phyloP scores from a whole-genome alignment of 2,888 invertebrate genomes.

The Stegophylla sp. region DNA sequence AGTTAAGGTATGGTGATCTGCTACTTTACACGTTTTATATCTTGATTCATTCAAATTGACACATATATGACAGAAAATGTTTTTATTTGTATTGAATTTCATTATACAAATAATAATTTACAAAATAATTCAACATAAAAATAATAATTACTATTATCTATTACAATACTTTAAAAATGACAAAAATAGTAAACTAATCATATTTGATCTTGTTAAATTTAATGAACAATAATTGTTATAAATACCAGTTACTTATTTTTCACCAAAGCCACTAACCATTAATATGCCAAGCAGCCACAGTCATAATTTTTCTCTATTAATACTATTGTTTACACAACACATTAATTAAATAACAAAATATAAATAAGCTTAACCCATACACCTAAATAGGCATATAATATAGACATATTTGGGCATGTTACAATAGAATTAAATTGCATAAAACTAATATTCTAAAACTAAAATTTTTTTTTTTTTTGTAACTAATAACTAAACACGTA shows the following conservation, averaged over 20 bases:
- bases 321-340: background rate
- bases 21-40: no score
- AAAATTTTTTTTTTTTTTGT: background rate
- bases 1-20: no score
- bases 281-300: background rate
- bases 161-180: background rate
- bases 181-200: background rate
- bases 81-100: conserved; percentile 12
- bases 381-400: background rate
- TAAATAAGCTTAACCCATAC: background rate
- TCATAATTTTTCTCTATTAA: background rate
- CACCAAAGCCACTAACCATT: conserved; percentile 10
- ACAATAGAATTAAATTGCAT: background rate
- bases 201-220: background rate
- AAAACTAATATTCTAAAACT: conserved; percentile 15
- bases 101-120: conserved; percentile 8
- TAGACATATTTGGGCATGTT: background rate
- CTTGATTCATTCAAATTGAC: no score
- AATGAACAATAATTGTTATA: conserved; percentile 5
- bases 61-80: no score
- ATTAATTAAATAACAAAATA: conserved; percentile 30
- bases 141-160: conserved; percentile 3
- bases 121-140: background rate
- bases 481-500: no score
- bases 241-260: conserved; percentile 8